phyloP scores from a whole-genome alignment of 2,797 vertebrate genomes.

The Coccyzus lansbergi region DNA sequence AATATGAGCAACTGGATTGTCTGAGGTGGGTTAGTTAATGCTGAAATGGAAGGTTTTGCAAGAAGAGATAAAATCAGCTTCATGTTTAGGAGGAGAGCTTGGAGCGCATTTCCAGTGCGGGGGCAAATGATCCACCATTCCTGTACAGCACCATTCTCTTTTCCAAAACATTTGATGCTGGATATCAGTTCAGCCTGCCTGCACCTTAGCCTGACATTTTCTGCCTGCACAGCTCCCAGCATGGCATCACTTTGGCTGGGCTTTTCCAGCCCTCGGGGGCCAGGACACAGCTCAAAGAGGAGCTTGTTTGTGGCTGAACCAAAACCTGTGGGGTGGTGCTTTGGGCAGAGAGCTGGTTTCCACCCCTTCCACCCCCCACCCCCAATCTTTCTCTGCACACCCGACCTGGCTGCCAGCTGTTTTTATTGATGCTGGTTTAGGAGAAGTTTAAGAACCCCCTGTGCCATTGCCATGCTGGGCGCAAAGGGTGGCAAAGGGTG shows the following conservation, averaged over 20 bases:
- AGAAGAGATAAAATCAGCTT: slow-evolving; percentile 32
- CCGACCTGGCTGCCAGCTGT: not conserved
- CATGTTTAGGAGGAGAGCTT: not conserved
- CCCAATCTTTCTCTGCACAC: not conserved
- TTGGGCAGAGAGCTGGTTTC: not conserved
- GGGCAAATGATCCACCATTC: not conserved
- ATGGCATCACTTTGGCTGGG: not conserved
- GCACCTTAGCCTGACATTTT: not conserved
- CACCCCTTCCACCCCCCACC: no score
- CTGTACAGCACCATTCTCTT: not conserved
- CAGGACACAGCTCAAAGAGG: not conserved
- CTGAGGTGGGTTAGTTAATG: not conserved
- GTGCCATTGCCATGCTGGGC: not conserved
- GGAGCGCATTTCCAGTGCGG: not conserved
- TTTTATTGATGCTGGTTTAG: not conserved
- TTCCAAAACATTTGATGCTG: not conserved
- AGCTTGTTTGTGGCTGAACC: not conserved
- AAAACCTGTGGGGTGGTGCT: not conserved
- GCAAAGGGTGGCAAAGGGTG: not conserved
- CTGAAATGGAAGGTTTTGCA: slow-evolving; percentile 35
- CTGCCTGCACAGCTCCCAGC: not conserved
- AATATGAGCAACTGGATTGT: not conserved
- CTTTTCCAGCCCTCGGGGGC: not conserved
- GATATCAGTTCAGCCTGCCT: not conserved
- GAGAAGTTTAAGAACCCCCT: not conserved